phyloP scores from a whole-genome alignment of 2,113 vertebrate genomes.

The Rana temporaria region DNA sequence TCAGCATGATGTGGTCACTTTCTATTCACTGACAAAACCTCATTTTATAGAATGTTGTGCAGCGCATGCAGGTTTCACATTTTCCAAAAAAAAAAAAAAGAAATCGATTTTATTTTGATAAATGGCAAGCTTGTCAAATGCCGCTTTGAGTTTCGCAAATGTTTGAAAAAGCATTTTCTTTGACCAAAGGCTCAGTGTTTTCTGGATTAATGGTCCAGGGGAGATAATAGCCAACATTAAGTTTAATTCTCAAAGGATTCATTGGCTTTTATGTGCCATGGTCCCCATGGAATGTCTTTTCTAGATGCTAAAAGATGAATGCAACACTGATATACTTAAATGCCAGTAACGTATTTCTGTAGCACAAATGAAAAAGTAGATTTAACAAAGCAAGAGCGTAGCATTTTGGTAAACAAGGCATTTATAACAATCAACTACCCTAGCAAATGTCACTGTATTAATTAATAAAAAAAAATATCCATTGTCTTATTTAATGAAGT shows the following conservation, averaged over 20 bases:
- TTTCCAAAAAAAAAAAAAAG: background rate
- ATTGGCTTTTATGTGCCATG: conserved; percentile 33
- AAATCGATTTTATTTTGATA: conserved; percentile 25
- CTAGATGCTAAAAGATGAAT: conserved; percentile 12
- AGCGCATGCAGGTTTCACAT: background rate
- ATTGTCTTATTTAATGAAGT: no score
- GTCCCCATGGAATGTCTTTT: conserved; percentile 29
- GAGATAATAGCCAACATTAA: conserved; percentile 33
- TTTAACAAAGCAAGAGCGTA: background rate
- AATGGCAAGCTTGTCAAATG: conserved; percentile 52
- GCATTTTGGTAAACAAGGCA: conserved; percentile 6
- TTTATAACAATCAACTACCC: background rate
- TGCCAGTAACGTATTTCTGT: background rate
- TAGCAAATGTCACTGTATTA: conserved; percentile 10
- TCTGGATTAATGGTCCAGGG: conserved; percentile 40
- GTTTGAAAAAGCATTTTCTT: conserved; percentile 31
- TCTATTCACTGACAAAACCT: no score
- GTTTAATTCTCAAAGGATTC: conserved; percentile 37
- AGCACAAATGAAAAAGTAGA: background rate
- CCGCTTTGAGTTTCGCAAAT: conserved; percentile 31
- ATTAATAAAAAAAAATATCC: background rate
- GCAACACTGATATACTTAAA: background rate
- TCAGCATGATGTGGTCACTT: no score
- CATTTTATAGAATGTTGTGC: background rate
- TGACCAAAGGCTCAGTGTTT: conserved; percentile 20